Evolutionary conservation across 2,888 invertebrate species (phyloP), one percentile per base, ranked within the genome.

Genomic region (Axea sp.): DNA sequence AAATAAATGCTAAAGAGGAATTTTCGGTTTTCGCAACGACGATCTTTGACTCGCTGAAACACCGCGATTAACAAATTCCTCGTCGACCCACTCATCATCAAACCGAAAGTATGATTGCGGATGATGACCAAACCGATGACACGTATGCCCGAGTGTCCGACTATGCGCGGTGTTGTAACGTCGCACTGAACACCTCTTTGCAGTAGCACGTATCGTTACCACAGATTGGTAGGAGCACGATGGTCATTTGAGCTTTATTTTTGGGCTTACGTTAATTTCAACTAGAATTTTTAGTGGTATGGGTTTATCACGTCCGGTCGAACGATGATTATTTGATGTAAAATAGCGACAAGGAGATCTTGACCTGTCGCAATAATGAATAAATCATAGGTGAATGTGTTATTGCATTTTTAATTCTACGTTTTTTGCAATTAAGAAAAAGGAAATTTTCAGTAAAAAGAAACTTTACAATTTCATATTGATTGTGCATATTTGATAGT

Each of bases 171-270:
- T n/a, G n/a, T n/a, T n/a, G n/a, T n/a, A n/a, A n/a, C n/a, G n/a
- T n/a, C n/a, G n/a, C n/a, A n/a, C n/a, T n/a, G n/a, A n/a, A n/a
- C n/a, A n/a, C n/a, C n/a, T n/a, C n/a, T n/a, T n/a, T n/a, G n/a
- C n/a, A n/a, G n/a, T n/a, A n/a, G n/a, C n/a, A n/a, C 81, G 77
- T 74, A 77, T 79, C 75, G 76, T 78, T 78, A 79, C 78, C 77
- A n/a, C n/a, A n/a, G n/a, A n/a, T n/a, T n/a, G n/a, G n/a, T n/a
- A n/a, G n/a, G n/a, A n/a, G n/a, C n/a, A n/a, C n/a, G n/a, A n/a
- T n/a, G n/a, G n/a, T n/a, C n/a, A n/a, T n/a, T n/a, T n/a, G n/a
- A n/a, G n/a, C n/a, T n/a, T n/a, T n/a, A n/a, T n/a, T n/a, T n/a
- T n/a, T n/a, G n/a, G n/a, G n/a, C n/a, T n/a, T n/a, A n/a, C n/a